These are phyloP conservation scores for Polydrusus pterygomalis DNA, from an alignment of 2,888 invertebrate species.

Conservation along the genomic window DNA sequence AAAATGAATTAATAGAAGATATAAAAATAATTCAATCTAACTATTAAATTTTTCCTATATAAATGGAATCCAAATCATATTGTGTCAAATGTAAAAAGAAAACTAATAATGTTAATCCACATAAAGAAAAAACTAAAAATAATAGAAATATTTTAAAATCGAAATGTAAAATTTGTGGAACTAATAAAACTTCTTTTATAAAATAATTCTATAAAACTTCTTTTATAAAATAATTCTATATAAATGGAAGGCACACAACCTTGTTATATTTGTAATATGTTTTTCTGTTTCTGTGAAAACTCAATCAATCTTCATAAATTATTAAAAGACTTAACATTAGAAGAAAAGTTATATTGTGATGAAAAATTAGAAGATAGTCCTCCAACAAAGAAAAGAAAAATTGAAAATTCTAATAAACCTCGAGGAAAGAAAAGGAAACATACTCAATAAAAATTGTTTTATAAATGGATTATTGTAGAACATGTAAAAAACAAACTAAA, in stretches of 20 bases:
- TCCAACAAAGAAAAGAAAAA: not conserved
- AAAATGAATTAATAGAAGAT: not conserved
- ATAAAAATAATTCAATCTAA: not conserved
- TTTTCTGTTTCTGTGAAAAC: not conserved
- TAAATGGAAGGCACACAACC: not conserved
- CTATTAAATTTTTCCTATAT: conserved; percentile 5
- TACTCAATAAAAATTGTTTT: not conserved
- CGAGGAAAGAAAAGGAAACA: not conserved
- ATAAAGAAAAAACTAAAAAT: conserved; percentile 1
- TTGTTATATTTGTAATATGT: not conserved
- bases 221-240: too few relatives aligned
- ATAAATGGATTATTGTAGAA: not conserved
- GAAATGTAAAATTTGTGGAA: not conserved
- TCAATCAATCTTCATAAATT: not conserved
- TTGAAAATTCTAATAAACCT: not conserved
- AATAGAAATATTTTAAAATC: conserved; percentile 1
- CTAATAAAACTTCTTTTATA: not conserved
- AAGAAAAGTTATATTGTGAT: not conserved
- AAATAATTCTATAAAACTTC: too few relatives aligned
- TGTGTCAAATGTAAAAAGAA: not conserved
- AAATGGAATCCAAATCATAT: not conserved
- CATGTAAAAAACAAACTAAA: not conserved
- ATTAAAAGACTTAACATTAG: not conserved
- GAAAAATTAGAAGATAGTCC: conserved; percentile 1
- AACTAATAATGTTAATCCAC: not conserved